These are phyloP conservation scores for Machaerirhynchus nigripectus DNA, from an alignment of 2,113 vertebrate species.

Conservation along the genomic window DNA sequence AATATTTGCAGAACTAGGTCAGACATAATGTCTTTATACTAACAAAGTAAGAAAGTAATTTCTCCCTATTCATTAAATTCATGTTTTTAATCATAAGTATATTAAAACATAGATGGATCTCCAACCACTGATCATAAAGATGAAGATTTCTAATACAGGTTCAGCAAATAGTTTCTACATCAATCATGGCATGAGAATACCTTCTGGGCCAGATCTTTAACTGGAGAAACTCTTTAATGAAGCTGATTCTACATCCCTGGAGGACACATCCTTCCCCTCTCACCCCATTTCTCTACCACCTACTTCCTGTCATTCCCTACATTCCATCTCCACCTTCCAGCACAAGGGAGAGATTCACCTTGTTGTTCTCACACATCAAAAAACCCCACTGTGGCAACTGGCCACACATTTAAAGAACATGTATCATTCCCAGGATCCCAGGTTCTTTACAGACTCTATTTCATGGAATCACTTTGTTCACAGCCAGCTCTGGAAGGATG, in stretches of 20 bases:
- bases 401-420: fast-evolving
- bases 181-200: neutral
- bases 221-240: neutral
- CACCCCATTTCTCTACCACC: neutral
- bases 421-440: neutral
- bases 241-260: neutral
- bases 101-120: conserved; percentile 12
- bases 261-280: neutral
- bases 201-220: neutral
- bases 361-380: neutral
- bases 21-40: neutral
- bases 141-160: neutral
- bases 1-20: neutral
- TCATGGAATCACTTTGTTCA: neutral
- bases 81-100: neutral
- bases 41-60: neutral
- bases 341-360: neutral
- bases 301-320: neutral
- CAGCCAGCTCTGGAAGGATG: neutral
- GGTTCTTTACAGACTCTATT: neutral
- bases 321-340: neutral
- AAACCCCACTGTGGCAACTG: neutral
- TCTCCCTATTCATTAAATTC: neutral
- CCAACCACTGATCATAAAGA: neutral
- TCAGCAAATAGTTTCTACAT: neutral